These are phyloP conservation scores for Phoxinus phoxinus DNA, from an alignment of 2,113 vertebrate species.

Conservation along the genomic window DNA sequence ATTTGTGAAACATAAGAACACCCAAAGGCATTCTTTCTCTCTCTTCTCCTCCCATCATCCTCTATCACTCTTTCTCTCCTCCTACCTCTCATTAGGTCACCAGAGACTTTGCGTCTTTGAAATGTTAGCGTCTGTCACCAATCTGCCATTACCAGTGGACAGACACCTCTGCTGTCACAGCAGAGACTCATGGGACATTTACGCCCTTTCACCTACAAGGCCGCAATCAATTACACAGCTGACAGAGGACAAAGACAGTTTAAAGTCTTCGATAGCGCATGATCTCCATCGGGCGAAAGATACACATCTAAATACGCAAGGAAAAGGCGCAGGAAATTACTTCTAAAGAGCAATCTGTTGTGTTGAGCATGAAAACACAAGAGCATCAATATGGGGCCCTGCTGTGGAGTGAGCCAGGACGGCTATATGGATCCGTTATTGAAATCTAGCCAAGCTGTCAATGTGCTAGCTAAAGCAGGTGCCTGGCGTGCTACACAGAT, in stretches of 20 bases:
- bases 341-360: slow-evolving; percentile 43
- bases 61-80: slow-evolving; percentile 36
- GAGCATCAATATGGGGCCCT: slow-evolving; percentile 38
- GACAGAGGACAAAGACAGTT: slow-evolving; percentile 30
- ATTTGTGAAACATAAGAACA: slow-evolving; percentile 25
- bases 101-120: slow-evolving; percentile 37
- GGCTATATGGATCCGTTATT: slow-evolving; percentile 56
- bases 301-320: not conserved
- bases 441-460: slow-evolving; percentile 53
- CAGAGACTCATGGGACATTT: slow-evolving; percentile 27
- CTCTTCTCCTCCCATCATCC: slow-evolving; percentile 16
- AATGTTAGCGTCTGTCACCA: slow-evolving; percentile 49
- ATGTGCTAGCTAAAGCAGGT: slow-evolving; percentile 49
- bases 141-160: slow-evolving; percentile 33
- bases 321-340: slow-evolving; percentile 25
- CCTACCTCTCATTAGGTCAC: slow-evolving; percentile 8
- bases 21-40: slow-evolving; percentile 17
- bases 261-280: not conserved
- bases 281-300: not conserved
- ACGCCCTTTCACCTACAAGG: slow-evolving; percentile 35
- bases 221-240: slow-evolving; percentile 42
- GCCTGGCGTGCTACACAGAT: slow-evolving; percentile 30
- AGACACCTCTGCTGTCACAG: slow-evolving; percentile 14
- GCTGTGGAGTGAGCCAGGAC: slow-evolving; percentile 17
- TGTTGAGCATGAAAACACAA: slow-evolving; percentile 26